Evolutionary conservation across 2,888 invertebrate species (phyloP).

Genomic region (Acleris holmiana): DNA sequence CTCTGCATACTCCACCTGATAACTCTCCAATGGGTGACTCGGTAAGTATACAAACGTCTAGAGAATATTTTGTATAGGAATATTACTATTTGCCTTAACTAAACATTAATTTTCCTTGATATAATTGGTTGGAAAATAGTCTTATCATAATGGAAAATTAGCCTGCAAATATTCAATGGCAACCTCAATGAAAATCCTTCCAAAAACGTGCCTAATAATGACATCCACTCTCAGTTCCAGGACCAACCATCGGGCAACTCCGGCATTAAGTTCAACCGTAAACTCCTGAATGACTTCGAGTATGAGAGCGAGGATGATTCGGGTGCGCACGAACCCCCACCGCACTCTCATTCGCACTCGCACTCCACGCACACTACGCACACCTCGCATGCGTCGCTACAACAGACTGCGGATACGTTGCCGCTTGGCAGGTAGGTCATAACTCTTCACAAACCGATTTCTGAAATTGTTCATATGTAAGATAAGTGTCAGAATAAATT

Average conservation of each 20-base stretch:
- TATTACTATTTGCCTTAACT: too few species aligned
- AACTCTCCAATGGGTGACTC: constrained; percentile 73
- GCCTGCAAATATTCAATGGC: too few species aligned
- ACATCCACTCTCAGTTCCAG: constrained; percentile 59
- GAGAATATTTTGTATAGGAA: background rate
- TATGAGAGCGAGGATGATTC: constrained; percentile 97
- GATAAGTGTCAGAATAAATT: too few species aligned
- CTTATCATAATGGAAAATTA: too few species aligned
- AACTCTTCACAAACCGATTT: too few species aligned
- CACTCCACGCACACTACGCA: constrained; percentile 35
- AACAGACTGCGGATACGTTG: constrained; percentile 51
- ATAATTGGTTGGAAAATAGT: background rate
- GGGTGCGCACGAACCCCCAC: constrained; percentile 55
- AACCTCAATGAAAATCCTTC: too few species aligned
- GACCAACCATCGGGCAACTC: constrained; percentile 65
- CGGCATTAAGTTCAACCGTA: constrained; percentile 91
- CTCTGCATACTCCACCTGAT: constrained; percentile 65
- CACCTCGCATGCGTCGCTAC: constrained; percentile 37
- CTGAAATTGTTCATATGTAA: too few species aligned
- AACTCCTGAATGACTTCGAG: constrained; percentile 92
- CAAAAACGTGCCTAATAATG: too few species aligned
- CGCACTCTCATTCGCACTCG: constrained; percentile 39
- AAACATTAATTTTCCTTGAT: too few species aligned
- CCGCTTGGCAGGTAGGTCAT: constrained; percentile 68
- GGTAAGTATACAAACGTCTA: constrained; percentile 50